Conservation (phyloP, 2,888 invertebrate genomes). For the Gnatocerus cornutus region DNA sequence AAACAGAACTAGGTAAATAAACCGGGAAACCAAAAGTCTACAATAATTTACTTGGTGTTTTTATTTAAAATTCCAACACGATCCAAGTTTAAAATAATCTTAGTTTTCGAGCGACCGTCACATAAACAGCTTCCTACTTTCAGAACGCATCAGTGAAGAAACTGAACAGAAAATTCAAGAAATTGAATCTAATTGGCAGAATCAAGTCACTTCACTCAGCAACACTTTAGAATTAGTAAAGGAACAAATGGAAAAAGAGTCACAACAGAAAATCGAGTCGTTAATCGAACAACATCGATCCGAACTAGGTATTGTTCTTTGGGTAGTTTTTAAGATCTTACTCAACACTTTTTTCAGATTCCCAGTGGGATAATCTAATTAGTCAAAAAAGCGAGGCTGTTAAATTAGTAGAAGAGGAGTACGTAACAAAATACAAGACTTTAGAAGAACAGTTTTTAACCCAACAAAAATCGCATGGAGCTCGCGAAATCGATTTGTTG, state of each 20-base stretch:
- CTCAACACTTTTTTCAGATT: slow-evolving; percentile 69
- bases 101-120: slow-evolving; percentile 9
- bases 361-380: slow-evolving; percentile 79
- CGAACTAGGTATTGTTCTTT: slow-evolving; percentile 74
- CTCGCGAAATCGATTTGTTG: slow-evolving; percentile 68
- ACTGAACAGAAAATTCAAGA: slow-evolving; percentile 68
- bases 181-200: slow-evolving; percentile 69
- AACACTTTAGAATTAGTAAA: slow-evolving; percentile 71
- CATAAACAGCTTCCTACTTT: slow-evolving; percentile 46
- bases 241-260: slow-evolving; percentile 72
- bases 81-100: slow-evolving; percentile 40
- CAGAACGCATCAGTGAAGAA: slow-evolving; percentile 70
- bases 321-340: slow-evolving; percentile 3
- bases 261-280: slow-evolving; percentile 69
- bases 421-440: slow-evolving; percentile 72
- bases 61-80: slow-evolving; percentile 24
- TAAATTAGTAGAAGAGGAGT: slow-evolving; percentile 76
- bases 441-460: slow-evolving; percentile 70
- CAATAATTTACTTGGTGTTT: slow-evolving; percentile 28
- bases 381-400: slow-evolving; percentile 78
- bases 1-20: slow-evolving; percentile 78
- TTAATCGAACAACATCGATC: slow-evolving; percentile 75
- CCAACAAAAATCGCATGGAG: slow-evolving; percentile 68
- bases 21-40: slow-evolving; percentile 1
- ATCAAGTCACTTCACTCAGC: slow-evolving; percentile 69